Evolutionary conservation across 2,888 invertebrate genomes (phyloP), one percentile per base, ranked within the genome.

Genomic region (Choristoneura rosaceana): DNA sequence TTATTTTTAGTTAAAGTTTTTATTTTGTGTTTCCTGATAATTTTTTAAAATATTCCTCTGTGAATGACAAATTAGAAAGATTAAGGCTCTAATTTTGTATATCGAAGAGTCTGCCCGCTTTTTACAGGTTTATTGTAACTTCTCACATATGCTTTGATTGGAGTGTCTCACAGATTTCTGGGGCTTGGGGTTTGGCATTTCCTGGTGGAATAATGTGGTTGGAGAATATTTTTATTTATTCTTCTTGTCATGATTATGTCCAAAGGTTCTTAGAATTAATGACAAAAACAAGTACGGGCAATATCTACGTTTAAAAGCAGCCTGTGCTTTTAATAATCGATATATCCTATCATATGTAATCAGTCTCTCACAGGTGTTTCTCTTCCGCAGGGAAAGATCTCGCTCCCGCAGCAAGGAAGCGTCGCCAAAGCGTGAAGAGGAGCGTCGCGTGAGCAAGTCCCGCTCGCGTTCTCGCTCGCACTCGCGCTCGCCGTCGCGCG

Each of bases 381-480:
- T 77, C 68, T 73, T 79, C 69, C 68, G 73, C 86, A 96, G 96
- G 89, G 96, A 96, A 82, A 95, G 96, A 43, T 97, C 97, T 71
- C 95, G 95, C 63, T 96, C 96, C 45, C 94, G 93, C 79, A 96
- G 96, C 87, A 96, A 96, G 87, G 96, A 95, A 74, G 87, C 82
- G 17, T 91, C 93, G 2, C 91, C 92, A 17, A 92, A 92, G 77
- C 91, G 90, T 55, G 92, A 90, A 5, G 93, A 91, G 73, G 89
- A 88, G 71, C 90, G 90, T 60, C 90, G 89, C 71, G 85, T 82
- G 38, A 89, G 80, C 85, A 93, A 93, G 82, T 93, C 93, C 1
- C 87, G 87, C 0, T 92, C 93, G 1, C 84, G 87, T 4, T 89
- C 88, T 4, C 80, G 84, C 14, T 84, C 78, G 3, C 81, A 82